Conservation (phyloP, 2,888 invertebrate genomes). For the Agelastica alni region DNA sequence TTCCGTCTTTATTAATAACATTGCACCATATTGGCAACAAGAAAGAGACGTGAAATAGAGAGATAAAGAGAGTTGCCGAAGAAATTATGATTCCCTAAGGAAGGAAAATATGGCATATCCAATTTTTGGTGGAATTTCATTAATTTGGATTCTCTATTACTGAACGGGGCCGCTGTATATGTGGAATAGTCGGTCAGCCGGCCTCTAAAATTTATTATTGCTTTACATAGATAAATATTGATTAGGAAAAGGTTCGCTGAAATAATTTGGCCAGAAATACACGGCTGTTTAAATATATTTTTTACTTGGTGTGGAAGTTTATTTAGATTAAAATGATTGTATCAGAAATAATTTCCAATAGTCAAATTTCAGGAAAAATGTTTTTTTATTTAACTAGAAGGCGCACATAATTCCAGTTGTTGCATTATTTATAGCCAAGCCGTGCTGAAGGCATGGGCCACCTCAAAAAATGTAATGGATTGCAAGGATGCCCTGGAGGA, state of each 20-base stretch:
- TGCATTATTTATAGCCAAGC: too few species aligned
- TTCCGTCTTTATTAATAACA: constrained; percentile 27
- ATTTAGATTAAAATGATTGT: too few species aligned
- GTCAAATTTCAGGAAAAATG: too few species aligned
- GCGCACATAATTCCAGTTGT: too few species aligned
- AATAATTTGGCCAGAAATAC: neutral
- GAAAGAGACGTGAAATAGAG: too few species aligned
- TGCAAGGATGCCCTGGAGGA: too few species aligned
- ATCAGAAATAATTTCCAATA: too few species aligned
- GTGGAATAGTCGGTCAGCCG: constrained; percentile 9
- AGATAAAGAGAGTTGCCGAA: constrained; percentile 7
- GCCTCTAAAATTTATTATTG: constrained; percentile 8
- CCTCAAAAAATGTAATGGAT: too few species aligned
- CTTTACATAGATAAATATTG: constrained; percentile 13
- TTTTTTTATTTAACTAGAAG: too few species aligned
- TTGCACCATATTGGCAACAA: constrained; percentile 27
- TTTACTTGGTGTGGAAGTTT: too few species aligned
- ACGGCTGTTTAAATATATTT: too few species aligned
- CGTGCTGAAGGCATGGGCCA: too few species aligned
- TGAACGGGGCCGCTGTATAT: constrained; percentile 4
- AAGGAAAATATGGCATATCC: constrained; percentile 20
- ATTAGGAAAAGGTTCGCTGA: neutral
- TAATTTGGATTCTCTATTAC: constrained; percentile 20
- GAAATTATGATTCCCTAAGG: constrained; percentile 22
- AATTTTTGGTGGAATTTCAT: constrained; percentile 19